Evolutionary conservation across 35 echinoderm and acorn worm species (phyloP), one percentile per base, ranked within the genome.

Genomic region (Diadema setosum): DNA sequence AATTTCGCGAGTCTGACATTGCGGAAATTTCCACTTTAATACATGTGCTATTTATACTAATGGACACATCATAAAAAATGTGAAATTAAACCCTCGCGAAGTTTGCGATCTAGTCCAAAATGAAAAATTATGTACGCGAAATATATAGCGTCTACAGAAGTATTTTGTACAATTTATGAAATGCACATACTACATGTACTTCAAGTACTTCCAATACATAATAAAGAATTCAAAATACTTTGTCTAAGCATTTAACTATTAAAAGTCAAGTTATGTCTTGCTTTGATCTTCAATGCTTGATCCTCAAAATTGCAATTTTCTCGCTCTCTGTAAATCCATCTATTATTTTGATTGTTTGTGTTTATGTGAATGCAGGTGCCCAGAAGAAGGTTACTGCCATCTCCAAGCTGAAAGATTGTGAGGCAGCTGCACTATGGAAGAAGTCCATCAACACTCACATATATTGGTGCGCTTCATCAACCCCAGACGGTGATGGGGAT

Each of bases 401-500:
- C 42, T 8, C 41, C n/a, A 83, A 59, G 42, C 16, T 11, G 14
- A 83, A 59, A 34, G 39, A 83, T 24, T 85, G 88, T 70, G 48
- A 35, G 1, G 59, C 46, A 2, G 67, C 42, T 2, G 33, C 18
- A 17, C 50, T 55, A n/a, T 91, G 89, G 82, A 26, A 35, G 4
- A 69, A 42, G 43, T 42, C 81, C n/a, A 57, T 91, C 27, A 25
- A 11, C 2, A 91, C 84, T 48, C 89, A 91, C 30, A 3, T 91
- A 0, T 91, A 90, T 33, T 90, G 87, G 87, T 15, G 21, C 18
- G 87, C 87, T 29, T 80, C 80, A 1, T 90, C 87, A 20, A 90
- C 87, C 59, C 45, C 87, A 15, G 87, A 89, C 83, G 87, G 87
- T 2, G 42, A 90, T 45, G n/a, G 52, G 8, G 76, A 63, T n/a